These are phyloP conservation scores for Ictidomys tridecemlineatus DNA, from an alignment of 2,113 vertebrate genomes.

Conservation along the genomic window DNA sequence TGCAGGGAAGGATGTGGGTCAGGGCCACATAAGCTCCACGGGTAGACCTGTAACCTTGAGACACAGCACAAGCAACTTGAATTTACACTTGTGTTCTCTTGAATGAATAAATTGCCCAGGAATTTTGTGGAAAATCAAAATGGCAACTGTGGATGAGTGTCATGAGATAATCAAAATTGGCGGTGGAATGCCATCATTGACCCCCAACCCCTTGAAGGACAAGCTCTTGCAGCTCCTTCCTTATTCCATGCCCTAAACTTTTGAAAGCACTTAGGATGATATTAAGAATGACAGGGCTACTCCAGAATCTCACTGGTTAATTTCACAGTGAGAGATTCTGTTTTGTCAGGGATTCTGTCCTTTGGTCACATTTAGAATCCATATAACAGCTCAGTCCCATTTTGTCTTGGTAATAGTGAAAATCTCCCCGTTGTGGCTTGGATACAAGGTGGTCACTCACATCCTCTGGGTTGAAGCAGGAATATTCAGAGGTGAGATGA, in stretches of 20 bases:
- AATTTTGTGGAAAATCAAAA: background rate
- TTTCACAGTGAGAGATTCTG: background rate
- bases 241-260: background rate
- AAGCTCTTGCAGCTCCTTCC: background rate
- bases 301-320: background rate
- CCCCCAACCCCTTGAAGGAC: too few relatives aligned
- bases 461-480: too few relatives aligned
- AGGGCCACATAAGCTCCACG: rapidly evolving
- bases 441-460: too few relatives aligned
- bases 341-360: background rate
- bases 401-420: background rate
- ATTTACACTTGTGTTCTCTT: background rate
- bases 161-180: background rate
- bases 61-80: background rate
- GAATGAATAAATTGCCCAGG: background rate
- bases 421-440: background rate
- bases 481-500: too few relatives aligned
- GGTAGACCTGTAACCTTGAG: background rate
- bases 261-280: background rate
- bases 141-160: background rate
- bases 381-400: background rate
- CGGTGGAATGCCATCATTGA: too few relatives aligned
- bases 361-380: background rate
- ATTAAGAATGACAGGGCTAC: background rate
- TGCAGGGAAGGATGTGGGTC: too few relatives aligned